Conservation (phyloP, 2,113 vertebrate species). For the Tupaia chinensis region DNA sequence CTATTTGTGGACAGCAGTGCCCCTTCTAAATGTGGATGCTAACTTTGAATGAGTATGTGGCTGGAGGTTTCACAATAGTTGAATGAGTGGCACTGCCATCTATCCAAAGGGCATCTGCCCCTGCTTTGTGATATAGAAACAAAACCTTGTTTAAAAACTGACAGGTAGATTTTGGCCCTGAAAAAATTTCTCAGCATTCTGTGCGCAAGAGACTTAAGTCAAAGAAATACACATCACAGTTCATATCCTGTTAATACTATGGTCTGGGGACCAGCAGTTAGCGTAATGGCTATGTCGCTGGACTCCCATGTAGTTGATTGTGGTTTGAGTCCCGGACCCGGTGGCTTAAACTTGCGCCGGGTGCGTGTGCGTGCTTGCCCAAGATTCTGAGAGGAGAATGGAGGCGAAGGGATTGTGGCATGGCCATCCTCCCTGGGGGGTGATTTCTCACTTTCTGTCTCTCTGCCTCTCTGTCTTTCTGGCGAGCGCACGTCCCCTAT, state of each 20-base stretch:
- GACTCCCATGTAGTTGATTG: too few species aligned
- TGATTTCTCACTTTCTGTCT: too few species aligned
- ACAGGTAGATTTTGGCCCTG: neutral
- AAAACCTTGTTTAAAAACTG: slow-evolving; percentile 23
- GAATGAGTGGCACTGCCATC: neutral
- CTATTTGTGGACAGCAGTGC: neutral
- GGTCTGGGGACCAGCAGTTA: neutral
- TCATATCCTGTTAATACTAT: neutral
- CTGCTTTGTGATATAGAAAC: neutral
- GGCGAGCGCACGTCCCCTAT: too few species aligned
- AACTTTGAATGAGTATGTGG: neutral
- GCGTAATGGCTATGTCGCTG: too few species aligned
- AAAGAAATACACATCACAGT: neutral
- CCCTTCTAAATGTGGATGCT: neutral
- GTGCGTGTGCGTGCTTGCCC: too few species aligned
- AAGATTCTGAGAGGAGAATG: too few species aligned
- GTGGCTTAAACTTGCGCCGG: too few species aligned
- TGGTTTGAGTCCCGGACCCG: too few species aligned
- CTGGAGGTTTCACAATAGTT: neutral
- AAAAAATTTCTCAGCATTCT: neutral
- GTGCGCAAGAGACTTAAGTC: neutral
- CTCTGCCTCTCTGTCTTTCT: too few species aligned
- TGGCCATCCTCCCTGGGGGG: too few species aligned
- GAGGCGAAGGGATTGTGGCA: too few species aligned
- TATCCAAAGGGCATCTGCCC: neutral